Base-by-base conservation (phyloP, 2,888 invertebrate species). In the Pandemis heparana region DNA sequence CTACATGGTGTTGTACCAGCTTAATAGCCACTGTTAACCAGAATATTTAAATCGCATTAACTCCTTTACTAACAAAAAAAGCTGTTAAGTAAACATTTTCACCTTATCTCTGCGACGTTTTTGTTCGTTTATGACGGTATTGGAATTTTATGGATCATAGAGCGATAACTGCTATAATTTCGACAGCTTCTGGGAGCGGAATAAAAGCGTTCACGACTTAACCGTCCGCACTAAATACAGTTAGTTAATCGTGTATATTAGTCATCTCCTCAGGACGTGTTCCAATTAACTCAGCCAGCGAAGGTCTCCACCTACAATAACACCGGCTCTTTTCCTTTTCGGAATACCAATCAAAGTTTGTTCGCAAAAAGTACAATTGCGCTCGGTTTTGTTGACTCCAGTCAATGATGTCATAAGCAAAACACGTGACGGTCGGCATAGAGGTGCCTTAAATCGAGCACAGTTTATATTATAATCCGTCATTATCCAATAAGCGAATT, bases 221-320 rank as follows among this genome's bases (percentile, higher is more conserved):
- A 64, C 73, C 39, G 60, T 69, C 64, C 32, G 60, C 10, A 18
- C 10, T 68, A 43, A 67, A 69, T 64, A 74, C 73, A 64, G 70
- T 73, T 69, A 73, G 51, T 60, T 65, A 38, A 59, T 32, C 32
- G 66, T 23, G 70, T 69, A 61, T 70, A 75, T 78, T 75, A 76
- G 76, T 76, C 74, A 71, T 69, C 61, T 71, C 69, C 74, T 74
- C 73, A 75, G 77, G 76, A 82, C 81, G 80, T 81, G 81, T 78
- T 79, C 77, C 79, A 82, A 81, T 83, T 80, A 81, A 32, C 66
- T 76, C 56, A 16, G 43, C 70, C 71, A 65, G 68, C 62, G 74
- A 38, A 65, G 39, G 75, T 61, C 68, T 72, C 69, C 69, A 38
- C 67, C 62, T 62, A 67, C 75, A 74, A 60, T 71, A 60, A 71